Percentiles rank a stretch among this genome's conserved stretches.
Evolutionary conservation across 2,113 vertebrate species (phyloP).

Genomic region (Pseudorhombus dupliciocellatus): DNA sequence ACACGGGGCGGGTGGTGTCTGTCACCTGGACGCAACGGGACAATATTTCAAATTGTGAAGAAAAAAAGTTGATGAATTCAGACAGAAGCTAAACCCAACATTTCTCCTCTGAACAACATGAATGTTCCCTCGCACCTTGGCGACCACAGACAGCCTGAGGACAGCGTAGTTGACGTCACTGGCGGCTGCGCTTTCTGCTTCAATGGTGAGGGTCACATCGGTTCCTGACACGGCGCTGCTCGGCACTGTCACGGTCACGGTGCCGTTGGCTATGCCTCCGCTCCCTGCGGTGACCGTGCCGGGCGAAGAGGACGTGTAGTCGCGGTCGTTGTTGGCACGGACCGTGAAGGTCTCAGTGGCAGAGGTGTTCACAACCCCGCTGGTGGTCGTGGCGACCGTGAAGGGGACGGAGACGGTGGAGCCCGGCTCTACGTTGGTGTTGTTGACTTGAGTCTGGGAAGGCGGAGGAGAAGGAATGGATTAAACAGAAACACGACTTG

Average conservation of each 20-base stretch:
- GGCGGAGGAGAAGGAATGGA: neutral
- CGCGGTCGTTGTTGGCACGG: slow-evolving; percentile 66
- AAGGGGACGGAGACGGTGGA: slow-evolving; percentile 65
- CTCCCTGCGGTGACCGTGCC: slow-evolving; percentile 31
- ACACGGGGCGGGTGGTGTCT: slow-evolving; percentile 66
- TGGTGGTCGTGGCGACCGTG: slow-evolving; percentile 27
- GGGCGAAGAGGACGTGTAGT: slow-evolving; percentile 25
- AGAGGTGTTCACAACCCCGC: slow-evolving; percentile 29
- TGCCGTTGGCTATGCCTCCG: slow-evolving; percentile 52
- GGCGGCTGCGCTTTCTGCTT: slow-evolving; percentile 40
- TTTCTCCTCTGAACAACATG: neutral
- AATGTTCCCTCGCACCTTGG: slow-evolving; percentile 61
- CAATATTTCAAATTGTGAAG: neutral
- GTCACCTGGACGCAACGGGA: slow-evolving; percentile 56
- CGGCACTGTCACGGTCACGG: slow-evolving; percentile 53
- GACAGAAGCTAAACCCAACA: neutral
- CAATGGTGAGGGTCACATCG: slow-evolving; percentile 74
- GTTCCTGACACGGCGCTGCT: slow-evolving; percentile 62
- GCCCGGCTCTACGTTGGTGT: slow-evolving; percentile 63
- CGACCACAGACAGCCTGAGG: slow-evolving; percentile 64
- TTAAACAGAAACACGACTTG: neutral
- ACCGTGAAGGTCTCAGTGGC: slow-evolving; percentile 48
- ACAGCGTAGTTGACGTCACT: slow-evolving; percentile 74
- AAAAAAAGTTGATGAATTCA: neutral
- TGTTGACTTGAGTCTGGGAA: slow-evolving; percentile 52